A percentile compares a stretch with the other conserved stretches of the same genome.
phyloP scores from a whole-genome alignment of 2,113 vertebrate species.

The Elachura formosa region DNA sequence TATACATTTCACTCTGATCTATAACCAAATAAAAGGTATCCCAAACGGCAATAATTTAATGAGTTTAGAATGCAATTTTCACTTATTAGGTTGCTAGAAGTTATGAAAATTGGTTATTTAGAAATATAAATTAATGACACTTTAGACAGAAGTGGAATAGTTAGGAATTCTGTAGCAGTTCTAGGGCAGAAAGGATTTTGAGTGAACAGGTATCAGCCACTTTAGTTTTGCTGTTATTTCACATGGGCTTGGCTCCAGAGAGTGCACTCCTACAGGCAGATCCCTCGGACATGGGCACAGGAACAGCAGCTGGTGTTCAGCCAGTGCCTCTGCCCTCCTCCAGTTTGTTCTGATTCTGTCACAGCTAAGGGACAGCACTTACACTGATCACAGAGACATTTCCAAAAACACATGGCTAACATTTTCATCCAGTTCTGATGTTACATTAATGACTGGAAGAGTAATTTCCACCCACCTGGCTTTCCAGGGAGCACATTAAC shows the following conservation, averaged over 20 bases:
- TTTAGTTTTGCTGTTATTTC: not conserved
- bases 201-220: not conserved
- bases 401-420: not conserved
- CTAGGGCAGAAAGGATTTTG: not conserved
- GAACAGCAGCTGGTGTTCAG: not conserved
- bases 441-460: not conserved
- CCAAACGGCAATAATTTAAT: not conserved
- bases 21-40: not conserved
- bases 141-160: not conserved
- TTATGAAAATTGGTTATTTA: not conserved
- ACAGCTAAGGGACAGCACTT: not conserved
- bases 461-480: not conserved
- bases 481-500: not conserved
- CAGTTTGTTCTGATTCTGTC: not conserved
- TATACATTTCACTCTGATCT: not conserved
- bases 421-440: not conserved
- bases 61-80: not conserved
- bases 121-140: not conserved
- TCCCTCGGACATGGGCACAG: not conserved
- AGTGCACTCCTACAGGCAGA: not conserved
- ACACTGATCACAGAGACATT: not conserved
- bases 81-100: not conserved
- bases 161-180: not conserved
- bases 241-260: not conserved
- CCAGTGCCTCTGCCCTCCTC: not conserved